These are phyloP conservation scores for Trissolcus japonicus DNA, from an alignment of 2,888 invertebrate genomes.

Conservation along the genomic window DNA sequence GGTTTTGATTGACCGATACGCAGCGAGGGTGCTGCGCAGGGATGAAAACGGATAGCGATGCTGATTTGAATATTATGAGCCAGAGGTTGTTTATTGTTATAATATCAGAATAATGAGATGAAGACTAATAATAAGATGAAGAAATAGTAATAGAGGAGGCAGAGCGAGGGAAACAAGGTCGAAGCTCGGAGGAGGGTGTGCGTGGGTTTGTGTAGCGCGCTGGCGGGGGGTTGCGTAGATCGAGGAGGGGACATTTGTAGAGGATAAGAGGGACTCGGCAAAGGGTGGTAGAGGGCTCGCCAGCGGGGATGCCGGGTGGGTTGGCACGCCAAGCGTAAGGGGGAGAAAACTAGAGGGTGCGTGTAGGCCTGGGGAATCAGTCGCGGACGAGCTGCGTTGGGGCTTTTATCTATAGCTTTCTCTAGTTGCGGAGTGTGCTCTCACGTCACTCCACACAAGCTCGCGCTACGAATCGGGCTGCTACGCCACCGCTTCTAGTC, in stretches of 20 bases:
- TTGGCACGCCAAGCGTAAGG: constrained; percentile 69
- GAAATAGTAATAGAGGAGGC: constrained; percentile 20
- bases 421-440: constrained; percentile 57
- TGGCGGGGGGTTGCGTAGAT: constrained; percentile 65
- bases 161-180: constrained; percentile 55
- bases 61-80: too few species aligned
- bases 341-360: constrained; percentile 74
- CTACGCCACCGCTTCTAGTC: constrained; percentile 30
- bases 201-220: constrained; percentile 64
- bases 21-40: constrained; percentile 52
- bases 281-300: constrained; percentile 61
- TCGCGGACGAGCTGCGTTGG: constrained; percentile 76
- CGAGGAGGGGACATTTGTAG: constrained; percentile 66
- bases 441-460: constrained; percentile 46
- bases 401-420: constrained; percentile 74
- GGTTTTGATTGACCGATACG: constrained; percentile 72
- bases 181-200: constrained; percentile 67
- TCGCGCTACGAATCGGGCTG: constrained; percentile 29
- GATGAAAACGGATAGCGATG: constrained; percentile 1
- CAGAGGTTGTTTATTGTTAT: too few species aligned
- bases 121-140: too few species aligned
- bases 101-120: background rate
- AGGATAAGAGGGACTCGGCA: constrained; percentile 64
- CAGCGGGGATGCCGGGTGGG: constrained; percentile 57
- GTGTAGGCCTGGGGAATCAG: constrained; percentile 76